Conservation (phyloP, 2,797 vertebrate species). For the Petrocephalus sullivani region DNA sequence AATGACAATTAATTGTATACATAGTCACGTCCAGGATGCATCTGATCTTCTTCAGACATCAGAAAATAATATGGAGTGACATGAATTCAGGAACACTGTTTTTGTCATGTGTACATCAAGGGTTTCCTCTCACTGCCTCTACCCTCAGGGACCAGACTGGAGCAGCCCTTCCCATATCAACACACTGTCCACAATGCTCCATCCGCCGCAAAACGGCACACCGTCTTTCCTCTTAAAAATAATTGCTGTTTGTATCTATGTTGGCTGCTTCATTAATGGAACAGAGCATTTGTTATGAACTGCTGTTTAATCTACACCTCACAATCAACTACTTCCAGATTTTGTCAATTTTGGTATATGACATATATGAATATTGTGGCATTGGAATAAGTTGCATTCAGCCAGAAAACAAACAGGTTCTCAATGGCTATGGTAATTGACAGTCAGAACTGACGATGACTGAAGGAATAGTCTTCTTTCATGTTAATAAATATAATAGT, state of each 20-base stretch:
- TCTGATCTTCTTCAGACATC: neutral
- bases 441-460: neutral
- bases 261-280: neutral
- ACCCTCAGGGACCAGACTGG: neutral
- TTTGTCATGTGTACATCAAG: neutral
- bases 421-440: neutral
- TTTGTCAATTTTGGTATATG: neutral
- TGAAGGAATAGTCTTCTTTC: neutral
- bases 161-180: neutral
- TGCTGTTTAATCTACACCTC: neutral
- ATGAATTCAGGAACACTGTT: neutral
- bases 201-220: neutral
- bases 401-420: neutral
- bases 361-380: neutral
- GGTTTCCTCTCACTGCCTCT: neutral
- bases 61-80: neutral
- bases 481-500: neutral
- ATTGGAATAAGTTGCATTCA: neutral
- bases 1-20: neutral
- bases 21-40: neutral
- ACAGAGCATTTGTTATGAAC: neutral
- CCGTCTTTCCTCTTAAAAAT: neutral
- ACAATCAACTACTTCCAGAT: neutral
- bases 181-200: neutral
- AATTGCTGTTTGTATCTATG: neutral